Evolutionary conservation across 2,113 vertebrate genomes (phyloP), one percentile per base, ranked within the genome.

Genomic region (Capricornis sumatraensis): DNA sequence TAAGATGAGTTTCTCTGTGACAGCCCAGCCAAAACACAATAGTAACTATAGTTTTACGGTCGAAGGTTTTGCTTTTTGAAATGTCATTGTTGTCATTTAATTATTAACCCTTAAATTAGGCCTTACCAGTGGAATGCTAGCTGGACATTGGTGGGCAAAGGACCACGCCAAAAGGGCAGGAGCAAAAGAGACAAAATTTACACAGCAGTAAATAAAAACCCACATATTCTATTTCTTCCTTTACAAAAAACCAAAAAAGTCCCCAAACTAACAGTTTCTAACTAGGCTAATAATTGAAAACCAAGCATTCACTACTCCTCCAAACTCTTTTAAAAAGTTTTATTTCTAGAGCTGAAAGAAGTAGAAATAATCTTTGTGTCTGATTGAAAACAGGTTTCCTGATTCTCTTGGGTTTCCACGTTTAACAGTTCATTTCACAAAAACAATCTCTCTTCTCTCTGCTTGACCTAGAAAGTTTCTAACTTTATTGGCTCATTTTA

Each of bases 311-410:
- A 52, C 86, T 95, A 58, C 28, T 94, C 25, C 8, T 89, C 7
- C 36, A 94, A 92, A 58, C 40, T 23, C 58, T 76, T 97, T 91
- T 62, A 43, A 84, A 92, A 97, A 89, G 58, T 81, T 87, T 97
- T 89, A 81, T 90, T 95, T 1, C 30, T 79, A 92, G 23, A 98
- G 33, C 90, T 94, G 95, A 83, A 83, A 92, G 64, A 97, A 90
- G 62, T 93, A 96, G 91, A 97, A 98, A 98, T 97, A 97, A 96
- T 94, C 87, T 93, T 94, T 87, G 43, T 52, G 2, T 89, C 95
- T 98, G 96, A 99, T 98, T 98, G 97, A 98, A 99, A 99, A 97
- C 97, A 99, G 98, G 82, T 64, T 97, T 98, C 52, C 58, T 96
- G 96, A 95, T 94, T 98, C 78, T 98, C 88, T 71, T 53, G 45